Conservation (phyloP, 1,140 invertebrate species). For the Platyura marginata region DNA sequence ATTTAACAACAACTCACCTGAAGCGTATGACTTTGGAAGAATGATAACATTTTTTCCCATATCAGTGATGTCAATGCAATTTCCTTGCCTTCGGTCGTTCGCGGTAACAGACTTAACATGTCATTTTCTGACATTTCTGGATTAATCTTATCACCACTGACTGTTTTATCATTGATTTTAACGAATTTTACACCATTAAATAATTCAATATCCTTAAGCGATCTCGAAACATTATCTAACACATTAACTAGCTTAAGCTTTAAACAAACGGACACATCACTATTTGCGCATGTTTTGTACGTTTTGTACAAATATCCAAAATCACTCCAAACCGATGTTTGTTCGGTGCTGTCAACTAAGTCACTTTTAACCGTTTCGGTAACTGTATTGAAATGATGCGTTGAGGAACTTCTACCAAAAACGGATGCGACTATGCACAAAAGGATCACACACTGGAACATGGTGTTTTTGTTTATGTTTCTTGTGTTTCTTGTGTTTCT, state of each 20-base stretch:
- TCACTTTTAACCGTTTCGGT: too few relatives aligned
- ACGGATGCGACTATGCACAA: too few relatives aligned
- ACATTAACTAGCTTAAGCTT: slow-evolving; percentile 55
- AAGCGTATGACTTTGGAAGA: slow-evolving; percentile 55
- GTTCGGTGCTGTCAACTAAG: too few relatives aligned
- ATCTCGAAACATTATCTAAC: slow-evolving; percentile 46
- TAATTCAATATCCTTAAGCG: slow-evolving; percentile 36
- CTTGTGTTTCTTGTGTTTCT: too few relatives aligned
- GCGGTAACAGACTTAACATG: slow-evolving; percentile 45
- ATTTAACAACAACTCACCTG: slow-evolving; percentile 48
- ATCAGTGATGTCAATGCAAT: slow-evolving; percentile 53
- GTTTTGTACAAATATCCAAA: slow-evolving; percentile 31
- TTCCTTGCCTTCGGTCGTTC: slow-evolving; percentile 47
- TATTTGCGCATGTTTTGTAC: background rate
- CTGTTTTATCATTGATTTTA: slow-evolving; percentile 27
- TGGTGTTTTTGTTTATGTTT: too few relatives aligned
- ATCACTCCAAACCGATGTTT: slow-evolving; percentile 28
- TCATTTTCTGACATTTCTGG: slow-evolving; percentile 28
- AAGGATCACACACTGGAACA: too few relatives aligned
- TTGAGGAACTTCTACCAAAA: too few relatives aligned
- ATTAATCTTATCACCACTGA: slow-evolving; percentile 17
- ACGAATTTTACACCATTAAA: slow-evolving; percentile 53
- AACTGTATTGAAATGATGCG: too few relatives aligned
- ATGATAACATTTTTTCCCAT: slow-evolving; percentile 46
- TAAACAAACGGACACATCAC: slow-evolving; percentile 40